A percentile compares a stretch with the other conserved stretches of the same genome.
phyloP scores from a whole-genome alignment of 2,797 vertebrate species.

The Esox lucius region DNA sequence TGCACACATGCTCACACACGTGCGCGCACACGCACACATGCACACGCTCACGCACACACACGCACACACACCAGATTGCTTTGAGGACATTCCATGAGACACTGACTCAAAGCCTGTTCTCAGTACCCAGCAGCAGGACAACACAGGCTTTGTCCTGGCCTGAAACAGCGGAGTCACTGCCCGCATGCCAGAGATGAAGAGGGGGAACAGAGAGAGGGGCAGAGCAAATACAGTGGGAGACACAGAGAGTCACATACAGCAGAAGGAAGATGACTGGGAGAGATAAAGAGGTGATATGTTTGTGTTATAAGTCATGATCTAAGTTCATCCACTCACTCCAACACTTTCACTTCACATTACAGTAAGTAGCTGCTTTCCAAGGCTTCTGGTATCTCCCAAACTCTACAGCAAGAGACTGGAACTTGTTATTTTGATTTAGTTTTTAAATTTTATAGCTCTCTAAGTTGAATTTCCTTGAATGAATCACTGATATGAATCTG shows the following conservation, averaged over 20 bases:
- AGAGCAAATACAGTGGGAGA: not conserved
- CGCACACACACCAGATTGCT: not conserved
- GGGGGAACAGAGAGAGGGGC: not conserved
- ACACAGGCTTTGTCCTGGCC: conserved; percentile 9
- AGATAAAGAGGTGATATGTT: not conserved
- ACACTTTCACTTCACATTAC: not conserved
- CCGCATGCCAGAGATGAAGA: not conserved
- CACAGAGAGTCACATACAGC: not conserved
- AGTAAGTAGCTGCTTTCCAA: not conserved
- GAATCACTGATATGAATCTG: not conserved
- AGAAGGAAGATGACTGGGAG: not conserved
- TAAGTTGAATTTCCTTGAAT: not conserved
- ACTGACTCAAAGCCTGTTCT: conserved; percentile 9
- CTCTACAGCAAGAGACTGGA: not conserved
- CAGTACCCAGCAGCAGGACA: conserved; percentile 11
- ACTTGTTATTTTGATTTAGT: not conserved
- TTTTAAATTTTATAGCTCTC: too few relatives aligned
- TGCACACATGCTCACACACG: not conserved
- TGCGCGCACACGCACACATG: not conserved
- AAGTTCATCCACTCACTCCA: not conserved
- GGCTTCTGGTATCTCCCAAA: not conserved
- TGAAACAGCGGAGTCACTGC: not conserved
- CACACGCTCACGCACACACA: not conserved
- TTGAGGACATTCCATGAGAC: conserved; percentile 5
- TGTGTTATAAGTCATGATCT: not conserved